These are phyloP conservation scores for Erethizon dorsatum DNA, from an alignment of 2,797 vertebrate genomes.

Conservation along the genomic window DNA sequence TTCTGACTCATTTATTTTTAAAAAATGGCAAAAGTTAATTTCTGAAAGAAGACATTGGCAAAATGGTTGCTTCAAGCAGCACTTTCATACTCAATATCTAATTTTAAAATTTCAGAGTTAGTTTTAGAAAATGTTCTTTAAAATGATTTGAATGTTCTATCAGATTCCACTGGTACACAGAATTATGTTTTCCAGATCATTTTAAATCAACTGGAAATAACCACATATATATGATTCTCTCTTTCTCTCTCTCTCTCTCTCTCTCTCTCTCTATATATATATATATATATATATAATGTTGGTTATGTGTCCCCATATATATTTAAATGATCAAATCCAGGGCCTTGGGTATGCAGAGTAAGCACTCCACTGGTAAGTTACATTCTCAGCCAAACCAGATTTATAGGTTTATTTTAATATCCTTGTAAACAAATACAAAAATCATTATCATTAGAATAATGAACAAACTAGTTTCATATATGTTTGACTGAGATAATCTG, in stretches of 20 bases:
- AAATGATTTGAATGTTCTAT: constrained; percentile 34
- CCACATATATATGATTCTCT: neutral
- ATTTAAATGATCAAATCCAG: neutral
- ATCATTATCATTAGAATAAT: neutral
- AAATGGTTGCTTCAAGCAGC: neutral
- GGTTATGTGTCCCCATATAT: neutral
- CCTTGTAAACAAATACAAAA: neutral
- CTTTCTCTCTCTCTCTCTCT: no score
- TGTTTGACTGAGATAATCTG: neutral
- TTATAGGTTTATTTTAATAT: neutral
- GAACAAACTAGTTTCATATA: neutral
- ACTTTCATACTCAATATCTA: neutral
- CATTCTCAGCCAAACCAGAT: neutral
- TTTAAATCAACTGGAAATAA: constrained; percentile 20
- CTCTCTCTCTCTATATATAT: neutral
- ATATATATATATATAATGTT: no score
- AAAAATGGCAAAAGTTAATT: neutral
- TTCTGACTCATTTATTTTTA: constrained; percentile 6
- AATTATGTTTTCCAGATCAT: neutral
- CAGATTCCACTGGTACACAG: neutral
- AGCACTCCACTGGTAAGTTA: neutral
- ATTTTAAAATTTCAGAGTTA: constrained; percentile 18
- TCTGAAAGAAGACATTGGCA: neutral
- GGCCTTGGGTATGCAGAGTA: neutral
- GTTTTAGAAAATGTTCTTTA: constrained; percentile 3